Evolutionary conservation across 2,888 invertebrate species (phyloP).

Genomic region (Spialia ferax): DNA sequence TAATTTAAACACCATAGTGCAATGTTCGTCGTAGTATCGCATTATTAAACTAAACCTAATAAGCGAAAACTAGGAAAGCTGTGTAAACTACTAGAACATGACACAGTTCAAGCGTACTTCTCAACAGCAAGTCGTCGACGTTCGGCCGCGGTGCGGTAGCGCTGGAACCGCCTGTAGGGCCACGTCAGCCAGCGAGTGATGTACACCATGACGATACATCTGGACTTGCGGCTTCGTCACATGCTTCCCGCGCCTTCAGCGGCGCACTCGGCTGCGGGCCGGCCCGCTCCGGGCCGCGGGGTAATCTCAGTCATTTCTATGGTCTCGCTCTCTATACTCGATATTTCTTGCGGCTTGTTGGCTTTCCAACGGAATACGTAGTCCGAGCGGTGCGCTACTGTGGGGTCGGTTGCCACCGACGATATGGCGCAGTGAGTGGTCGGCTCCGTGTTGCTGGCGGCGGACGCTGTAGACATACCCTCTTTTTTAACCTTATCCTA

Average conservation of each 20-base stretch:
- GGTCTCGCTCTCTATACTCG: too few species aligned
- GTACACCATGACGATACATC: background rate
- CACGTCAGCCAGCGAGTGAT: background rate
- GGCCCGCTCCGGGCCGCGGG: background rate
- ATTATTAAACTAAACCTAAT: too few species aligned
- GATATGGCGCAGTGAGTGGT: constrained; percentile 41
- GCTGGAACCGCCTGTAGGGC: constrained; percentile 7
- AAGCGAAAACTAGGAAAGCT: too few species aligned
- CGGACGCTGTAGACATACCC: constrained; percentile 53
- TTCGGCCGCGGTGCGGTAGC: constrained; percentile 1
- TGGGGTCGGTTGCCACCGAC: background rate
- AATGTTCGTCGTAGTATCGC: too few species aligned
- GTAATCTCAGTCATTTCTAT: too few species aligned
- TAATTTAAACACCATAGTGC: too few species aligned
- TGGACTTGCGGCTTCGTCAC: background rate
- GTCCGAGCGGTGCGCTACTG: background rate
- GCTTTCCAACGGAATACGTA: too few species aligned
- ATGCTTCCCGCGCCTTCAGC: background rate
- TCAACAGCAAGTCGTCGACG: background rate
- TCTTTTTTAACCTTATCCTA: constrained; percentile 27
- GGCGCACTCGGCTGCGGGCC: background rate
- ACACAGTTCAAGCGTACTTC: constrained; percentile 1
- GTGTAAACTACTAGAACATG: too few species aligned
- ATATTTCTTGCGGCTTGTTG: too few species aligned
- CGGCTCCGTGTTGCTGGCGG: constrained; percentile 59